Base-by-base conservation (phyloP, 1,140 invertebrate genomes). In the Bombus pascuorum region DNA sequence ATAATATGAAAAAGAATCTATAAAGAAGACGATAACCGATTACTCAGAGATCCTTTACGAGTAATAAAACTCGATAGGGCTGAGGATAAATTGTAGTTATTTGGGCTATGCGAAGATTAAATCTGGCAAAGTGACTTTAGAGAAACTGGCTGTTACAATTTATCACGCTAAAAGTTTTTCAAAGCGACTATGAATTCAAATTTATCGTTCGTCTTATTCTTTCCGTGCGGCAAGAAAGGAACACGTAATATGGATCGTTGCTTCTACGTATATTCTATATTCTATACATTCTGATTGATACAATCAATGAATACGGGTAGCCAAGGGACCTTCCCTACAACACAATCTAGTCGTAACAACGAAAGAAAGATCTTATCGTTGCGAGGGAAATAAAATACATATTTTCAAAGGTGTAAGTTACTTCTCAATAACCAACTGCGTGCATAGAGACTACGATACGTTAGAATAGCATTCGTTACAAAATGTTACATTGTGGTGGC, bases 331-430 rank as follows among this genome's bases (percentile, higher is more conserved):
- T 47, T 37, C 57, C 13, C 8, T 74, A 13, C 37, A 3, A 81
- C 34, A 6, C 73, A 47, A 74, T 74, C 71, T n/a, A 66, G 65
- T 74, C 59, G 47, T 37, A 62, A 74, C 70, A 47, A 82, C 65
- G 80, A 62, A 66, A 28, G 42, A 39, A 28, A 82, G 81, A 75
- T 82, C 62, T 28, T 77, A 76, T 77, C 81, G n/a, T 37, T 1
- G 3, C 68, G 47, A 32, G 34, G 25, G 3, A 65, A 34, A 53
- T 44, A n/a, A 81, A n/a, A 22, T 32, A 71, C 9, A 39, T 28
- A 25, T 25, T 34, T 82, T n/a, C 37, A 44, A 74, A 34, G 22
- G n/a, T n/a, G 66, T 57, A 15, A 37, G 44, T 39, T 28, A 32
- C 34, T n/a, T 70, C 34, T 47, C 66, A 34, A 74, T 73, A 73